Evolutionary conservation across 2,888 invertebrate genomes (phyloP), one percentile per base, ranked within the genome.

Genomic region (Cheilosia vulpina): DNA sequence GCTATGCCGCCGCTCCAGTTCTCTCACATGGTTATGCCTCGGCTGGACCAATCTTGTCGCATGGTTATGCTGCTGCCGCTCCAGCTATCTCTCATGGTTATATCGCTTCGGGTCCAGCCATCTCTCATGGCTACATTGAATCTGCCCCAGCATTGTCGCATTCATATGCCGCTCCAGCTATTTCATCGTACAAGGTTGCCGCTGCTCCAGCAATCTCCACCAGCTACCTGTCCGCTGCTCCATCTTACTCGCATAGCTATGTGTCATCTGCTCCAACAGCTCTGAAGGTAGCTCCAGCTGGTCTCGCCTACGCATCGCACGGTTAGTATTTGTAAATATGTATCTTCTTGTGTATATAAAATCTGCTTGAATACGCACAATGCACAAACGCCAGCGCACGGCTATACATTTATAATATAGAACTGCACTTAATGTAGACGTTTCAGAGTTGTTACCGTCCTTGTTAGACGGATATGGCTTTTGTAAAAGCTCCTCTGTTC

Each of bases 201-300:
- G 88, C 91, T 27, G 91, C 90, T 71, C 92, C 91, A 60, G 88
- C 90, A 45, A 89, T 90, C 78, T 50, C 77, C 15, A 27, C 52
- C 19, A 63, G 81, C 19, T 84, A 84, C 21, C 15, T 84, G 15
- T 47, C 69, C 13, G 73, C 88, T 43, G 90, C 91, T 71, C 92
- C 91, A 57, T 88, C 91, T 24, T 90, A 90, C 81, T 66, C 82
- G 50, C 81, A 80, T 58, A 77, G 85, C 68, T 85, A 85, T 72
- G 82, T 88, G 43, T 87, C 88, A 21, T 82, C 89, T 17, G 88
- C 90, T 15, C 89, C 90, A 50, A 87, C 88, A 2, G 78, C 90
- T 45, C 19, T 89, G 43, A 91, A 90, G 65, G 89, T 90, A 69
- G 88, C 91, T 75, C 88, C 90, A 38, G 90, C 91, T 76, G 88